Percentiles rank a stretch among this genome's conserved stretches.
These are phyloP conservation scores for Sebastes matsubarae DNA, from an alignment of 2,797 vertebrate genomes.

Conservation along the genomic window DNA sequence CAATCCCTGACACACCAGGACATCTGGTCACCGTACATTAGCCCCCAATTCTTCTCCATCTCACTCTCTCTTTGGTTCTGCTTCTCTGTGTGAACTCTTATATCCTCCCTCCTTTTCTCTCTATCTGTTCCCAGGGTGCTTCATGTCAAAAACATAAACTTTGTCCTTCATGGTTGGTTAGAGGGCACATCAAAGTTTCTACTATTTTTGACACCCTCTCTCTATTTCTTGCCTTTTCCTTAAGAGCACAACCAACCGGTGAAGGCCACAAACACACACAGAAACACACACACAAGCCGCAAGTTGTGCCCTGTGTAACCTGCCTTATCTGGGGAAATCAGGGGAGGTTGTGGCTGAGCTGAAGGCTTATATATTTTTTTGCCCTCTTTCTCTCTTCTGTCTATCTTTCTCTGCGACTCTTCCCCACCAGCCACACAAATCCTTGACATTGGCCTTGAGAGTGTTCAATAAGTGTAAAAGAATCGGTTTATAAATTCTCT, in stretches of 20 bases:
- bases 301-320: constrained; percentile 48
- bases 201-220: constrained; percentile 27
- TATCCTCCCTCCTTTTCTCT: constrained; percentile 4
- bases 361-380: constrained; percentile 35
- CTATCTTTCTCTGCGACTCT: constrained; percentile 11
- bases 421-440: constrained; percentile 20
- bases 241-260: constrained; percentile 34
- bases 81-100: constrained; percentile 6
- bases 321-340: constrained; percentile 70
- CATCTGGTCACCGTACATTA: background rate
- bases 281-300: background rate
- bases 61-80: background rate
- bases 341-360: constrained; percentile 42
- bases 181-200: constrained; percentile 63
- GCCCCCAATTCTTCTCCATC: background rate
- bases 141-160: constrained; percentile 48
- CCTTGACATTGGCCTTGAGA: constrained; percentile 31
- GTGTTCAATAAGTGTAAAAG: constrained; percentile 13
- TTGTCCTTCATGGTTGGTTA: constrained; percentile 66
- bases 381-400: constrained; percentile 10
- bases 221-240: constrained; percentile 28
- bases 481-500: constrained; percentile 8
- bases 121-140: constrained; percentile 38
- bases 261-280: constrained; percentile 14
- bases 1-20: background rate